Evolutionary conservation across 2,888 invertebrate genomes (phyloP).

Genomic region (Cistogaster globosa): DNA sequence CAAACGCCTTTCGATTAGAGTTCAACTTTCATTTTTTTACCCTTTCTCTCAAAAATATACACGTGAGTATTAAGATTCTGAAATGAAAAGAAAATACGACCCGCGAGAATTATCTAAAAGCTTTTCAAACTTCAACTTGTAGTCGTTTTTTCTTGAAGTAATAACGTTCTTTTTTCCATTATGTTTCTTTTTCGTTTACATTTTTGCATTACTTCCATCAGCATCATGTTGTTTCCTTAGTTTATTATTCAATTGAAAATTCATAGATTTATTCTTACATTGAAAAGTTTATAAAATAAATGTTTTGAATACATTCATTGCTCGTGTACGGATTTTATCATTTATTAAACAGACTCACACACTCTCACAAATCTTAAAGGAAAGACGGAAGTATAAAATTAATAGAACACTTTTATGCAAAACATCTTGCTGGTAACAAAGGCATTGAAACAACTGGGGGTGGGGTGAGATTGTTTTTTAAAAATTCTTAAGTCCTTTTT

Average conservation of each 20-base stretch:
- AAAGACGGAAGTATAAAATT: constrained; percentile 48
- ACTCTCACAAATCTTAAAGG: background rate
- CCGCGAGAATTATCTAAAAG: constrained; percentile 58
- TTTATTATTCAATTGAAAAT: constrained; percentile 68
- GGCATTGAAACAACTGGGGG: background rate
- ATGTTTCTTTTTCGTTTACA: background rate
- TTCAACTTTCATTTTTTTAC: background rate
- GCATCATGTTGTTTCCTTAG: constrained; percentile 48
- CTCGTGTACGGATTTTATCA: constrained; percentile 33
- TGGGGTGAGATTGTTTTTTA: constrained; percentile 27
- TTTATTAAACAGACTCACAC: constrained; percentile 6
- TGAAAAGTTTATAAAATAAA: constrained; percentile 63
- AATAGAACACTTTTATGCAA: constrained; percentile 55
- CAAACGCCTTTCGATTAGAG: no score
- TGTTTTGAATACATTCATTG: constrained; percentile 54
- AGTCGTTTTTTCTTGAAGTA: background rate
- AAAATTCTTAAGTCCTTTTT: constrained; percentile 55
- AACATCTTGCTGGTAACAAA: constrained; percentile 26
- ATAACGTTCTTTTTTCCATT: constrained; percentile 1
- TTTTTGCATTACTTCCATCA: constrained; percentile 17
- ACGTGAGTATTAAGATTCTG: background rate
- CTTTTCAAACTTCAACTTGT: constrained; percentile 19
- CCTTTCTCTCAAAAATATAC: background rate
- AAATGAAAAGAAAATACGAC: constrained; percentile 33
- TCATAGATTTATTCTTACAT: constrained; percentile 67